Evolutionary conservation across 2,888 invertebrate genomes (phyloP), one percentile per base, ranked within the genome.

Genomic region (Trichopoda pennipes): DNA sequence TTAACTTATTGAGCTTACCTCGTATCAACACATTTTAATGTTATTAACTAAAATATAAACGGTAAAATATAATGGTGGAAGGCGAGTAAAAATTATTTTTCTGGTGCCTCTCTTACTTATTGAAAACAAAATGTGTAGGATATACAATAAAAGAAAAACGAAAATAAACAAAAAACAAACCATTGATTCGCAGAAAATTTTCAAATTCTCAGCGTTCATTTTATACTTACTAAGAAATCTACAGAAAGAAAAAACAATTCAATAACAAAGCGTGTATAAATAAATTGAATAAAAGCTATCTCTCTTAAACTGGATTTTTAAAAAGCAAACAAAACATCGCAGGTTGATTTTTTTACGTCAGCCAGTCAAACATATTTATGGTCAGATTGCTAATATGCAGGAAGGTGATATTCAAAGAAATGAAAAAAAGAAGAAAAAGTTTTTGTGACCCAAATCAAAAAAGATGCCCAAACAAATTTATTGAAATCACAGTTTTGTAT

Each of bases 161-260:
- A 66, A 35, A 51, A 56, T 44, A 49, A 28, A 51, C n/a, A 63
- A 38, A 38, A 38, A 38, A 38, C 12, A 38, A 55, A 69, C 55
- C 21, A 63, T 70, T 79, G 14, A 68, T 79, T 73, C 78, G 66
- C 60, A 60, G 78, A 79, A 79, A 47, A 60, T 60, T 78, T 58
- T 58, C 3, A 60, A 66, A 79, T 79, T 69, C 38, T 38, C 38
- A 10, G 38, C 12, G 10, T 38, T 38, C 1, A 12, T 38, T 38
- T 38, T 12, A 38, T 38, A 38, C 12, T 38, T 38, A 38, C 10
- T 38, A 55, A 55, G 42, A 38, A 68, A 68, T n/a, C 8, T 7
- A 38, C 12, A 38, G 12, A 38, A n/a, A 38, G 21, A n/a, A 60
- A 49, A 23, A 55, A 66, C 28, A 38, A 12, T 38, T 38, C 3